phyloP scores from a whole-genome alignment of 2,113 vertebrate genomes.

The Vimba vimba region DNA sequence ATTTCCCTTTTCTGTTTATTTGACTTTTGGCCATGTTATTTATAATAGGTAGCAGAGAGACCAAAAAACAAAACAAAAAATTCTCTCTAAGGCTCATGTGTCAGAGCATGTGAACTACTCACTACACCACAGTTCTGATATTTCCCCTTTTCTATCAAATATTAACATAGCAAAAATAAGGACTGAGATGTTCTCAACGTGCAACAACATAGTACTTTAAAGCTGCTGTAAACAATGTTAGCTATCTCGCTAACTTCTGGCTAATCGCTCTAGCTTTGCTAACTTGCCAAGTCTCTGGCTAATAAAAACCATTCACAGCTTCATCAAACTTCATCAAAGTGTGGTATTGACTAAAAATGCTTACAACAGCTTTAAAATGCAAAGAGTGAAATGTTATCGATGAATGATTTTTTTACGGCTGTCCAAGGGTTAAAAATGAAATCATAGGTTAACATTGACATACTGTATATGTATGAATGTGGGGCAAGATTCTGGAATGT shows the following conservation, averaged over 20 bases:
- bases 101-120: not conserved
- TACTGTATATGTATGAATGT: conserved; percentile 32
- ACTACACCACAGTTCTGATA: not conserved
- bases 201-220: not conserved
- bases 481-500: conserved; percentile 31
- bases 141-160: not conserved
- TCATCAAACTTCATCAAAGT: not conserved
- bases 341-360: not conserved
- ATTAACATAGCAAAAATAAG: not conserved
- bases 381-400: not conserved
- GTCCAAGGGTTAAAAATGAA: not conserved
- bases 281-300: not conserved
- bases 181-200: not conserved
- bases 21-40: not conserved
- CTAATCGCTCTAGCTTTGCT: not conserved
- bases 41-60: not conserved
- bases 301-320: not conserved
- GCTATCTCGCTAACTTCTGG: not conserved
- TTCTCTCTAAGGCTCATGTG: not conserved
- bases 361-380: conserved; percentile 13
- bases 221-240: not conserved
- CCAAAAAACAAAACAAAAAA: not conserved
- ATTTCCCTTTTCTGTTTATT: not conserved
- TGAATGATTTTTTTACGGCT: not conserved
- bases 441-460: conserved; percentile 16